Evolutionary conservation across 2,113 vertebrate species (phyloP).

Genomic region (Alouatta palliata): DNA sequence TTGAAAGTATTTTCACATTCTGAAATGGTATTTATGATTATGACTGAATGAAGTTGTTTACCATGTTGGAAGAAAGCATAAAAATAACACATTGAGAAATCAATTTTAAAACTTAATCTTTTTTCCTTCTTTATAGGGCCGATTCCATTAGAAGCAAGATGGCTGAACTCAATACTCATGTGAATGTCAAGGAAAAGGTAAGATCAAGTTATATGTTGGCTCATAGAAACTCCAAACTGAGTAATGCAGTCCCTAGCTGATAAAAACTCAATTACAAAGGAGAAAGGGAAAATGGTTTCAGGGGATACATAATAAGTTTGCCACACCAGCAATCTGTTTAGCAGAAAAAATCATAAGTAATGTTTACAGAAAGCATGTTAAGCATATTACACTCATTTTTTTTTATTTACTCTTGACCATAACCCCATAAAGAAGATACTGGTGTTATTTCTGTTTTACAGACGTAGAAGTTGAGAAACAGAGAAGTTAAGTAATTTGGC

Average conservation of each 20-base stretch:
- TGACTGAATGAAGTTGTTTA: constrained; percentile 39
- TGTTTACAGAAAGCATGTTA: neutral
- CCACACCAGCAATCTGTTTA: neutral
- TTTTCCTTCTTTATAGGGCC: constrained; percentile 67
- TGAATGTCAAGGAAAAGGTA: constrained; percentile 89
- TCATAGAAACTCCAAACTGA: neutral
- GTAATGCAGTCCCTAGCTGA: neutral
- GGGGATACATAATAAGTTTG: neutral
- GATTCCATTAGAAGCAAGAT: constrained; percentile 77
- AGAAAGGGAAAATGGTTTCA: neutral
- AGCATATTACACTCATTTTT: neutral
- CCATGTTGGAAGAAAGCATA: neutral
- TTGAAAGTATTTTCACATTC: constrained; percentile 55
- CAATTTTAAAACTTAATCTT: constrained; percentile 49
- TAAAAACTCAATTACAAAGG: neutral
- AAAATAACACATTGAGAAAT: constrained; percentile 34
- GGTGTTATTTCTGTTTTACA: neutral
- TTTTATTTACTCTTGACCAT: neutral
- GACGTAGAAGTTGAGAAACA: neutral
- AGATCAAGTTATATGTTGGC: constrained; percentile 23
- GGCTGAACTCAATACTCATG: constrained; percentile 85
- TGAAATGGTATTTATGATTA: constrained; percentile 50
- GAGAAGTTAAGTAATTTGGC: neutral
- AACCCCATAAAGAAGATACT: neutral
- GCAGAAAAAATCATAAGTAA: neutral